Conservation (phyloP, 2,888 invertebrate species). For the Thymelicus lineola region DNA sequence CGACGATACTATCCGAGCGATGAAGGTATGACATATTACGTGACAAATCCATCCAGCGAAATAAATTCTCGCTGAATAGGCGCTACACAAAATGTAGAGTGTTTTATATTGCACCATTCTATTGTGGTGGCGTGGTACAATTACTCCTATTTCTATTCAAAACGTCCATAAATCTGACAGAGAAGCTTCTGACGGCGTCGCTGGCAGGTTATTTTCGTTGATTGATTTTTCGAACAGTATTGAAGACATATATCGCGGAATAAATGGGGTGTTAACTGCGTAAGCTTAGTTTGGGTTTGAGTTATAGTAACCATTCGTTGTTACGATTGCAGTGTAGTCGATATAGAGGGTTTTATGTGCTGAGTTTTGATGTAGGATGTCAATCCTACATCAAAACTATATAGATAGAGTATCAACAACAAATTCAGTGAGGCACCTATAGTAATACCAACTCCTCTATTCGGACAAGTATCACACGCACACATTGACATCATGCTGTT, state of each 20-base stretch:
- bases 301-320: conserved; percentile 14
- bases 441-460: no score
- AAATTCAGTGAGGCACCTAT: no score
- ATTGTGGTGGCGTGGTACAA: conserved; percentile 45
- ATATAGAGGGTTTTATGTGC: neutral
- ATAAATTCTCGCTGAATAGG: conserved; percentile 55
- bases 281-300: conserved; percentile 28
- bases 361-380: neutral
- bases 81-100: conserved; percentile 46
- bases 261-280: conserved; percentile 33
- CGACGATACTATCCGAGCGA: conserved; percentile 40
- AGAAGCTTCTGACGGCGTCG: conserved; percentile 30
- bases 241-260: conserved; percentile 33
- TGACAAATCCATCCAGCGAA: conserved; percentile 59
- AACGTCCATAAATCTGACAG: conserved; percentile 45
- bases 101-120: conserved; percentile 44
- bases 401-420: no score
- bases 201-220: conserved; percentile 37
- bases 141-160: conserved; percentile 49
- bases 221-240: conserved; percentile 35
- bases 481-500: no score
- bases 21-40: conserved; percentile 57
- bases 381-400: no score
- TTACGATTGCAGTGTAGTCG: neutral
- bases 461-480: no score